Base-by-base conservation (phyloP, 2,113 vertebrate genomes). In the Aegotheles bennettii region DNA sequence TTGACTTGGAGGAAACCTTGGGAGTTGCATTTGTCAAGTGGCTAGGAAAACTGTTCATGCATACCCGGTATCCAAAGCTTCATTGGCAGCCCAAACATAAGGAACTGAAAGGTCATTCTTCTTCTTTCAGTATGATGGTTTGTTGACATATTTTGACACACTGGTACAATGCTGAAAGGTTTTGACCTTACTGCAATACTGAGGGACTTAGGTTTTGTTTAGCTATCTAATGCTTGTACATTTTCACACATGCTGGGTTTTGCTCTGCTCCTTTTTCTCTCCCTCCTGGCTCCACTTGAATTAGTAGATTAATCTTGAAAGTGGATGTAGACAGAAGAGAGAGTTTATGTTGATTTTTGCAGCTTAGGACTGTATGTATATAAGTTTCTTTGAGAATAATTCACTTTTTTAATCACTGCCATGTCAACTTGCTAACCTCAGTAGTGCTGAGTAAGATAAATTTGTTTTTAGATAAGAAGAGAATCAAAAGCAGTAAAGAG, bases 111-210 rank as follows among this genome's bases (percentile, higher is more conserved):
- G 98, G 98, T 98, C 98, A 97, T 97, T 97, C 96, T 97, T 98
- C 97, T 97, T 97, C 97, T 96, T 97, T 94, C 88, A 67, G 92
- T 94, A 64, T 98, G 98, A 98, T 98, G 97, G 97, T 96, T 98
- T 97, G 97, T 98, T 99, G 98, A 98, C 97, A 97, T 98, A 97
- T 98, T 98, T 98, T 99, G 98, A 99, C 98, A 98, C 92, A 68
- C 85, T 92, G 90, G 83, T 96, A 96, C 95, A 98, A 95, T 88
- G 94, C 97, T 97, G 89, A 97, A 97, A 98, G 97, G 96, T 97
- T 98, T 97, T 98, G 97, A 98, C 98, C 97, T 97, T 96, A 96
- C 84, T 95, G 86, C 89, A 92, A 84, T 87, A 95, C 97, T 73
- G 42, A 95, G 97, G 96, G 95, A 97, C 94, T 96, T 92, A 51